phyloP scores from a whole-genome alignment of 2,888 invertebrate genomes.

The Brenthis ino region DNA sequence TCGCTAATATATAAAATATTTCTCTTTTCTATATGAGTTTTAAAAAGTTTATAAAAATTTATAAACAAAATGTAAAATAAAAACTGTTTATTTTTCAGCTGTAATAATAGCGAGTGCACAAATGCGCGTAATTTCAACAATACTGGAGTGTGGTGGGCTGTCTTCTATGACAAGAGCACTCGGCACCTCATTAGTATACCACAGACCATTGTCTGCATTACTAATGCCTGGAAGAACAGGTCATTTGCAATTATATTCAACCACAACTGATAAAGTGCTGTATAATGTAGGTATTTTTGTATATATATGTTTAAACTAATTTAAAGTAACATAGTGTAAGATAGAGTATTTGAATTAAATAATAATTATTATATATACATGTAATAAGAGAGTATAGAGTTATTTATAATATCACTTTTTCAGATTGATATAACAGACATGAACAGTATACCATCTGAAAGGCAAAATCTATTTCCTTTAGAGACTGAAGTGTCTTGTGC shows the following conservation, averaged over 20 bases:
- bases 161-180: constrained; percentile 60
- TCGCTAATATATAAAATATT: no score
- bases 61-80: neutral
- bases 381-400: no score
- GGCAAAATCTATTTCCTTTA: constrained; percentile 68
- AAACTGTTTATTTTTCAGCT: constrained; percentile 52
- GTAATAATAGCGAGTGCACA: constrained; percentile 69
- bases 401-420: neutral
- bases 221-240: constrained; percentile 71
- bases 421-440: constrained; percentile 75
- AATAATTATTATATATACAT: neutral
- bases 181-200: constrained; percentile 61
- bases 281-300: constrained; percentile 65
- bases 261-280: constrained; percentile 68
- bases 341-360: neutral
- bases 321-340: neutral
- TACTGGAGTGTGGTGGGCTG: constrained; percentile 73
- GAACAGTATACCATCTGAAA: constrained; percentile 67
- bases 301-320: neutral
- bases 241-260: constrained; percentile 72
- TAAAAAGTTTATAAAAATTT: no score
- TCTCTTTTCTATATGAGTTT: no score
- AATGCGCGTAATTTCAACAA: constrained; percentile 63
- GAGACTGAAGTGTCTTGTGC: constrained; percentile 75
- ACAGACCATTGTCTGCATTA: constrained; percentile 57